phyloP scores from a whole-genome alignment of 2,113 vertebrate genomes.

The Macroglossus sobrinus region DNA sequence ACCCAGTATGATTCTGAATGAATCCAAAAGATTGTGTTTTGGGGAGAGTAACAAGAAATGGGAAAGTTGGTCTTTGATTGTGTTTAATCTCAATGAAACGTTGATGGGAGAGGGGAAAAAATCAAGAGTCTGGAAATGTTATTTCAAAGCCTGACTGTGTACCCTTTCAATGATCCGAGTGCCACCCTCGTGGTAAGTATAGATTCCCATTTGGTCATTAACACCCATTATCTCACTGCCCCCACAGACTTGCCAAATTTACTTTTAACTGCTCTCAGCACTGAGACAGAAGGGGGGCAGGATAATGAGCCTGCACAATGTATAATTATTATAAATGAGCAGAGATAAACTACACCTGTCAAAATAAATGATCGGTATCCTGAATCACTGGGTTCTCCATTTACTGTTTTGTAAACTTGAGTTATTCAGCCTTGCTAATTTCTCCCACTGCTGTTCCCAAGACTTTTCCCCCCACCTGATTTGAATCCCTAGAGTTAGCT shows the following conservation, averaged over 20 bases:
- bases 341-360: slow-evolving; percentile 73
- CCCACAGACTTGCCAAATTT: slow-evolving; percentile 44
- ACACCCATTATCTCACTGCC: slow-evolving; percentile 32
- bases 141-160: background rate
- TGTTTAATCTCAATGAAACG: background rate
- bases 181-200: background rate
- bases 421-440: slow-evolving; percentile 57
- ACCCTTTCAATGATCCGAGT: background rate
- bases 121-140: background rate
- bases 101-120: background rate
- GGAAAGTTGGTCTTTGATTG: background rate
- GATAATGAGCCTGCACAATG: slow-evolving; percentile 60
- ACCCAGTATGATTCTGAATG: background rate
- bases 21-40: background rate
- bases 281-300: slow-evolving; percentile 46
- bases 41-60: background rate
- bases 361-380: slow-evolving; percentile 65
- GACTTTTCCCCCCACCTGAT: background rate
- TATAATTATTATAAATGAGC: slow-evolving; percentile 74
- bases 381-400: slow-evolving; percentile 48
- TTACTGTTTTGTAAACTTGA: slow-evolving; percentile 60
- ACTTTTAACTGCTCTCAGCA: slow-evolving; percentile 62
- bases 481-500: slow-evolving; percentile 24
- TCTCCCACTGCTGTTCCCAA: background rate
- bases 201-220: slow-evolving; percentile 61